Conservation (phyloP, 2,113 vertebrate genomes). For the Tupaia tana region DNA sequence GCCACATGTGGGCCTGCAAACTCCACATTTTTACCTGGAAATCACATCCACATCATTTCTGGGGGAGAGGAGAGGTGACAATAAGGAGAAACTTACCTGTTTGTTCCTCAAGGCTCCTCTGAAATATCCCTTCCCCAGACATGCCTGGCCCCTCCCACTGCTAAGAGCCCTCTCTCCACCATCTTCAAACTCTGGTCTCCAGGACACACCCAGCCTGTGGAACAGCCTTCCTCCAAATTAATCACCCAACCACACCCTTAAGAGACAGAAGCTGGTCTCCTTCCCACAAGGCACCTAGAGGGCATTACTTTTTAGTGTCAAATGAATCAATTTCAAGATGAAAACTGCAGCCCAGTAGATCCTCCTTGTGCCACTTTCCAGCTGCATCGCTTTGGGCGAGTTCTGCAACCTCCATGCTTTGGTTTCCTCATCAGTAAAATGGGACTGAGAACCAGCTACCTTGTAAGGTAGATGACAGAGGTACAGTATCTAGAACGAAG, state of each 20-base stretch:
- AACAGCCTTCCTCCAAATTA: too few relatives aligned
- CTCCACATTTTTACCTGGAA: neutral
- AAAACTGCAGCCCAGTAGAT: neutral
- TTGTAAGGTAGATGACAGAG: too few relatives aligned
- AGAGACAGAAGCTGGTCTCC: neutral
- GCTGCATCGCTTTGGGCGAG: neutral
- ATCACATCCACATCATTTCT: neutral
- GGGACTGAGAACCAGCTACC: neutral
- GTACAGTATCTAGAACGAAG: neutral
- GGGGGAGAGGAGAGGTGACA: neutral
- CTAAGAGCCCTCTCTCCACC: too few relatives aligned
- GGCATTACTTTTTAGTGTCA: neutral
- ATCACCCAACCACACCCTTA: neutral
- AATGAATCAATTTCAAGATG: neutral
- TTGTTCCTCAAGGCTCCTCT: neutral
- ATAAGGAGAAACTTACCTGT: neutral
- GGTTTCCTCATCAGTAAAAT: neutral
- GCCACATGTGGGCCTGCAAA: neutral
- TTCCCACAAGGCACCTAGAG: neutral
- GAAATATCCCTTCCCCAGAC: too few relatives aligned
- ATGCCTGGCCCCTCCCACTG: neutral
- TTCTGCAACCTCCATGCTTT: neutral
- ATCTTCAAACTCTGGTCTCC: neutral
- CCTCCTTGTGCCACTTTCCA: neutral
- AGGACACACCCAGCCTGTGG: accelerated